Evolutionary conservation across 2,888 invertebrate species (phyloP), one percentile per base, ranked within the genome.

Genomic region (Stenolophus ochropezus): DNA sequence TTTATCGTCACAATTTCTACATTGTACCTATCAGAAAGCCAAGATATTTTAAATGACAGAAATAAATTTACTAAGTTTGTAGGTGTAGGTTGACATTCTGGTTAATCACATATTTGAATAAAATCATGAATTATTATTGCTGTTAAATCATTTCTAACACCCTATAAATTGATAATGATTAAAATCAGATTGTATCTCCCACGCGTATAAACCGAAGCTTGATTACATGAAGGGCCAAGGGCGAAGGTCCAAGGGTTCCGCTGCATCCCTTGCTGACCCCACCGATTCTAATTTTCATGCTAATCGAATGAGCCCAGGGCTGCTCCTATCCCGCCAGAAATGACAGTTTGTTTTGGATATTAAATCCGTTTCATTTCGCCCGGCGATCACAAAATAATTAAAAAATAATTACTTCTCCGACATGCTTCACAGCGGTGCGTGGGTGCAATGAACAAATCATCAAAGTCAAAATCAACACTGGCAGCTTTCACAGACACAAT

Each of bases 271-370:
- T 49, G 20, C 73, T 73, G 73, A 73, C 73, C 73, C 73, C 49
- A 69, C 65, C 65, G 33, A 69, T 73, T 73, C 73, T 73, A 47
- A 73, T 73, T 73, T 73, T 73, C 73, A 73, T 73, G 49, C 51
- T 73, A 73, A 73, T 73, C 73, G 73, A 73, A 73, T 73, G 21
- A 73, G 49, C 73, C 73, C 14, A 21, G n/a, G 73, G 73, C 73
- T 3, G 47, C 21, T 23, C 14, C 21, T 47, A 73, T 21, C 21
- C 20, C 23, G 25, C 18, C n/a, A 3, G 18, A 33, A 71, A 71
- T 14, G 71, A 71, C 42, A 71, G 71, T 71, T 71, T 71, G 71
- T 71, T 65, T 56, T 71, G 42, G 71, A 18, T 71, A 71, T 71
- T 18, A 71, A 33, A 47, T 47, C 71, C 18, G 71, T 42, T 71